Evolutionary conservation across 2,888 invertebrate species (phyloP), one percentile per base, ranked within the genome.

Genomic region (Therioaphis trifolii): DNA sequence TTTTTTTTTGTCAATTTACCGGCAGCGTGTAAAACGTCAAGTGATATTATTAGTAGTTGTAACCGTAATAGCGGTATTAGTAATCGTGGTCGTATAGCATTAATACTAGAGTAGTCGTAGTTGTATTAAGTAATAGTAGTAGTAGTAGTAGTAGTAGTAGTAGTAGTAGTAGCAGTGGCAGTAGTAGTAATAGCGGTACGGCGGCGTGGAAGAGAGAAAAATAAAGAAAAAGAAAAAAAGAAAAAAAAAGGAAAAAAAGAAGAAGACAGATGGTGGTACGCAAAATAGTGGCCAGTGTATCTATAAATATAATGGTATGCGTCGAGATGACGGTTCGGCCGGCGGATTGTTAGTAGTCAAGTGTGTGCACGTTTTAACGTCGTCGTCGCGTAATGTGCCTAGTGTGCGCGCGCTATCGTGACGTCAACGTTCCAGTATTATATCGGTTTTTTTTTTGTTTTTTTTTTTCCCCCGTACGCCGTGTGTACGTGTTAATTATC

Each of bases 281-380:
- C 58, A 61, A 71, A 80, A 71, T 61, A 71, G 79, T 58, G 58
- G 80, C 46, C 61, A 12, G 43, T 46, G 72, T 72, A 82, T 82
- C 80, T 82, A 82, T 82, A 72, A 82, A 82, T 82, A 82, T 72
- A 72, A 82, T 63, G 72, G 80, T 82, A 82, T 82, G 78, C 78
- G 63, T 76, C 80, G 80, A 58, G 80, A 82, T 74, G 80, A 63
- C 80, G 80, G 80, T 82, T 72, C 61, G 80, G 80, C 80, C 24
- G 72, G 80, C 80, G 63, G 63, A 52, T 68, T 68, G 66, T 68
- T 52, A 68, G 66, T 63, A 69, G 68, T 69, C 55, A 35, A 79
- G 78, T 52, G 78, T 69, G 68, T 40, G 78, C 78, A 69, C 68
- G 78, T 69, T 68, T 79, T 69, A 68, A n/a, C n/a, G n/a, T 24